Base-by-base conservation (phyloP, 1,140 invertebrate genomes). In the Drosophila lacteicornis region DNA sequence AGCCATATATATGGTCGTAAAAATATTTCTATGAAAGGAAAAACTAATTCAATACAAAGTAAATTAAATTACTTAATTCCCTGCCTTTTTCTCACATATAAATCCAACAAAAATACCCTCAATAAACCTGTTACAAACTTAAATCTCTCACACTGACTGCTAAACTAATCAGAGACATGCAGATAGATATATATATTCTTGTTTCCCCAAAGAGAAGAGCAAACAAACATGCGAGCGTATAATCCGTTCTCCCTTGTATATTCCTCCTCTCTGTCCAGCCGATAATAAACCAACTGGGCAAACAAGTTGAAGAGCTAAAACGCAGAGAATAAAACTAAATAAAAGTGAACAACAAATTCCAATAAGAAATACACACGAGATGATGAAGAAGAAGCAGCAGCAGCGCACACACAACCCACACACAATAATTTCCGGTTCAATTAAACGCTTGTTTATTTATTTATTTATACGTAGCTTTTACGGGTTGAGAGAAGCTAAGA, bases 391-490 rank as follows among this genome's bases (percentile, higher is more conserved):
- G 27, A n/a, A 40, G 19, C 50, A 56, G 8, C 38, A 46, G 38
- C 63, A 67, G 36, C 42, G 47, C 65, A 57, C 62, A 74, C 68
- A 82, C 67, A 69, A 66, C 85, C 75, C 85, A 85, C 86, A 90
- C 74, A 88, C 79, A 80, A 86, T 90, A 85, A 90, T 90, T 90
- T 90, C 85, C 85, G 85, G 85, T 90, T 90, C 85, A 90, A 90
- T 90, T 90, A 90, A 90, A 90, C 71, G 86, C 81, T 88, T 90
- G 85, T 90, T 88, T 88, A 90, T 88, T 88, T 88, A 90, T 90
- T 75, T 74, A 82, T 74, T 73, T 70, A 74, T 65, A 59, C 60
- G 47, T 45, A 61, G 57, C 42, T 57, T 50, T 40, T 42, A 45
- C 40, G 33, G 30, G 22, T 38, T 46, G 30, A 8, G 19, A 27